Conservation (phyloP, 2,888 invertebrate species). For the Nephrocerus scutellatus region DNA sequence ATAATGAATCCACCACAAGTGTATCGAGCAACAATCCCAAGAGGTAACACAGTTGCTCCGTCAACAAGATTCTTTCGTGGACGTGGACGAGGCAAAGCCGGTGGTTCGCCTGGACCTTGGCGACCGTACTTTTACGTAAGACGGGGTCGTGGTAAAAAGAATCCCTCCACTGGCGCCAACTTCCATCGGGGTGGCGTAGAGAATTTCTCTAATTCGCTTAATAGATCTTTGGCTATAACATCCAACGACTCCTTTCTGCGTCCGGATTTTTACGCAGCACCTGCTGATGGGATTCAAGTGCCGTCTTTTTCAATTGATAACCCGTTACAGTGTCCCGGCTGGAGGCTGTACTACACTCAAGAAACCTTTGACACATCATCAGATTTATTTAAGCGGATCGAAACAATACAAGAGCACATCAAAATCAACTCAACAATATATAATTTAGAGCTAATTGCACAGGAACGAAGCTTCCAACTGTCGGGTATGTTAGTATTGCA, state of each 20-base stretch:
- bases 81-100: too few species aligned
- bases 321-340: slow-evolving; percentile 55
- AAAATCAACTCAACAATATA: slow-evolving; percentile 29
- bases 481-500: slow-evolving; percentile 52
- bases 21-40: too few species aligned
- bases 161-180: too few species aligned
- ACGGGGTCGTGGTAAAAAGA: too few species aligned
- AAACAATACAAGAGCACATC: slow-evolving; percentile 54
- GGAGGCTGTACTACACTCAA: slow-evolving; percentile 71
- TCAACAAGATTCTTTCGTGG: too few species aligned
- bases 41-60: too few species aligned
- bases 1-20: too few species aligned
- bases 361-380: slow-evolving; percentile 53
- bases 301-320: slow-evolving; percentile 30
- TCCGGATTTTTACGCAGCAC: slow-evolving; percentile 32
- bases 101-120: too few species aligned
- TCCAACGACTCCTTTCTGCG: slow-evolving; percentile 34
- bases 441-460: slow-evolving; percentile 25
- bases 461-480: slow-evolving; percentile 40
- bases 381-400: slow-evolving; percentile 49
- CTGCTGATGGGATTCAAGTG: slow-evolving; percentile 28
- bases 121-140: too few species aligned
- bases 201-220: too few species aligned
- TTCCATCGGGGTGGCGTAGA: too few species aligned
- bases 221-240: too few species aligned